Evolutionary conservation across 1,140 invertebrate genomes (phyloP).

Genomic region (Hormaphis cornu): DNA sequence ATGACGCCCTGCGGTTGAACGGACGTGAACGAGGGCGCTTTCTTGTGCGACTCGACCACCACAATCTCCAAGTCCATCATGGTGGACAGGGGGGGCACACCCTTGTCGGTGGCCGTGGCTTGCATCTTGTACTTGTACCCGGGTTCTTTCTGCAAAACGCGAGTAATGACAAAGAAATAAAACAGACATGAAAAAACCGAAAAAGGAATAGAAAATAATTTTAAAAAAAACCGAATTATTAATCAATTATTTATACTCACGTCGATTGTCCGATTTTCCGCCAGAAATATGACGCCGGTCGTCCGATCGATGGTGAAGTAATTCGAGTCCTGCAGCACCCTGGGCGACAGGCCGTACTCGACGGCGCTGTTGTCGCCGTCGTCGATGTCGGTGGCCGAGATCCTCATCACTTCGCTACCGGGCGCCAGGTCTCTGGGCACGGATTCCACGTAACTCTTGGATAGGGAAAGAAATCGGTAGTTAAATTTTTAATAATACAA

Average conservation of each 20-base stretch:
- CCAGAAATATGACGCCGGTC: slow-evolving; percentile 66
- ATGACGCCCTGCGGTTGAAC: slow-evolving; percentile 48
- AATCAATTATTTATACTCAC: slow-evolving; percentile 51
- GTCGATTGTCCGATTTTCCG: slow-evolving; percentile 59
- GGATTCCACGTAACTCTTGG: slow-evolving; percentile 60
- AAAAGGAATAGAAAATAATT: too few species aligned
- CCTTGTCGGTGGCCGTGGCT: slow-evolving; percentile 67
- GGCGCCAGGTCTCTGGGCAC: slow-evolving; percentile 61
- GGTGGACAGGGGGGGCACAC: slow-evolving; percentile 51
- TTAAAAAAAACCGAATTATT: not conserved
- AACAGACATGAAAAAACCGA: slow-evolving; percentile 12
- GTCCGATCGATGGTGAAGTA: slow-evolving; percentile 69
- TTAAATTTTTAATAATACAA: not conserved
- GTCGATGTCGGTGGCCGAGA: slow-evolving; percentile 79
- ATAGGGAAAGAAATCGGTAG: not conserved
- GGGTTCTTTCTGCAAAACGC: slow-evolving; percentile 52
- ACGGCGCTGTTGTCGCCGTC: slow-evolving; percentile 75
- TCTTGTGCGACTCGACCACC: slow-evolving; percentile 78
- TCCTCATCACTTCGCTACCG: slow-evolving; percentile 69
- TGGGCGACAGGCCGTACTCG: slow-evolving; percentile 51
- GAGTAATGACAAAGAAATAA: slow-evolving; percentile 31
- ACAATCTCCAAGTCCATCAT: slow-evolving; percentile 66
- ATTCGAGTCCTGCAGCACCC: slow-evolving; percentile 46
- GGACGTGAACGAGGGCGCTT: slow-evolving; percentile 63
- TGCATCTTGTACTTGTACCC: slow-evolving; percentile 60